Evolutionary conservation across 2,797 vertebrate genomes (phyloP).

Genomic region (Holocentrus rufus): DNA sequence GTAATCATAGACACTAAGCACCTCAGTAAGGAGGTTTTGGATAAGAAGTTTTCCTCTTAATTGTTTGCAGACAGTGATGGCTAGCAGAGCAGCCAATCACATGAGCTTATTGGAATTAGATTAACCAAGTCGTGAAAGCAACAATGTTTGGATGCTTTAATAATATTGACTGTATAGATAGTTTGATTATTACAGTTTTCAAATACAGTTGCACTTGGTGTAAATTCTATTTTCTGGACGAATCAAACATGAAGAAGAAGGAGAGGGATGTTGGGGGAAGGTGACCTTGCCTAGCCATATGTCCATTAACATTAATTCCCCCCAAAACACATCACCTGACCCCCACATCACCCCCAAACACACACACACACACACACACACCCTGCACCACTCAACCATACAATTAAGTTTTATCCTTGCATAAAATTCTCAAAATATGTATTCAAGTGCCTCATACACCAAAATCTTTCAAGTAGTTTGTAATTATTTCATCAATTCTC

Average conservation of each 20-base stretch:
- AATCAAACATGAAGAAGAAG: conserved; percentile 6
- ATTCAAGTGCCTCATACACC: conserved; percentile 12
- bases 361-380: too few relatives aligned
- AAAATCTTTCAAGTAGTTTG: background rate
- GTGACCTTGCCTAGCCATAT: too few relatives aligned
- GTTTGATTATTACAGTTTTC: background rate
- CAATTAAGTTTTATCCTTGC: background rate
- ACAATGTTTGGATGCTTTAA: conserved; percentile 19
- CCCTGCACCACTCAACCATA: conserved; percentile 1
- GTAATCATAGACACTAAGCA: conserved; percentile 59
- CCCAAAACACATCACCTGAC: conserved; percentile 1
- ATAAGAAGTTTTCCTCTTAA: conserved; percentile 15
- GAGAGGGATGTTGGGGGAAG: background rate
- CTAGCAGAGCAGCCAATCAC: conserved; percentile 33
- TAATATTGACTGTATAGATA: conserved; percentile 25
- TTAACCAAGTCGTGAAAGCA: background rate
- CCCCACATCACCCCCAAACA: conserved; percentile 26
- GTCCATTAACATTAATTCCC: too few relatives aligned
- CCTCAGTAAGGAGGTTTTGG: conserved; percentile 52
- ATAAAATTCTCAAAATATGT: background rate
- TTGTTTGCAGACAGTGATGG: conserved; percentile 3
- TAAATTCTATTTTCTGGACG: conserved; percentile 17
- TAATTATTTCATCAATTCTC: conserved; percentile 14
- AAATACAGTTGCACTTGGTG: background rate
- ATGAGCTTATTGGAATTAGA: conserved; percentile 25